A percentile compares a stretch with the other conserved stretches of the same genome.
Conservation (phyloP, 2,888 invertebrate species). For the Sussaba pulchella region DNA sequence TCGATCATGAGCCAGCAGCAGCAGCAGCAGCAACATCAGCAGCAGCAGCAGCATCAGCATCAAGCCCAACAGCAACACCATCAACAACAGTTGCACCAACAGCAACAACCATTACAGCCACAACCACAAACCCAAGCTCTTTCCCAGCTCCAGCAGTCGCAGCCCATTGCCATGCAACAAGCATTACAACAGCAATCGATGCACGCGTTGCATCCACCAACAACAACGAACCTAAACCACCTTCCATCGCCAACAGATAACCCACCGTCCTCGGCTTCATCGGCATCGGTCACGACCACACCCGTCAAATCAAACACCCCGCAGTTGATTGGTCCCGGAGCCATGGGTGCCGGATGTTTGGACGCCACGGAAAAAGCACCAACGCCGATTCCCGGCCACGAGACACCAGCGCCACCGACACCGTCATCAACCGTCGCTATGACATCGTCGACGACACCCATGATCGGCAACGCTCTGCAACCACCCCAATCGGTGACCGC, state of each 20-base stretch:
- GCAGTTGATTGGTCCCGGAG: conserved; percentile 52
- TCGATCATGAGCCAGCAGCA: conserved; percentile 83
- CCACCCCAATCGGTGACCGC: conserved; percentile 74
- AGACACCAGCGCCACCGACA: conserved; percentile 85
- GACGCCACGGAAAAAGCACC: conserved; percentile 82
- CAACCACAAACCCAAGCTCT: conserved; percentile 86
- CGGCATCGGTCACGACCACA: conserved; percentile 71
- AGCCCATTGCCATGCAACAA: conserved; percentile 72
- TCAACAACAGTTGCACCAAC: conserved; percentile 74
- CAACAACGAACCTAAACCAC: conserved; percentile 85
- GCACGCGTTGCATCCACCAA: conserved; percentile 80
- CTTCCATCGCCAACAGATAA: conserved; percentile 85
- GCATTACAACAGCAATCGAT: conserved; percentile 82
- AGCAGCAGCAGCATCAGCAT: conserved; percentile 74
- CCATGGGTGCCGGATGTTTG: conserved; percentile 73
- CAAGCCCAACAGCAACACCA: conserved; percentile 85
- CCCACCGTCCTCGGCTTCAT: conserved; percentile 79
- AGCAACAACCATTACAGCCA: conserved; percentile 70
- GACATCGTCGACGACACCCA: conserved; percentile 79
- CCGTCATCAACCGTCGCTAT: conserved; percentile 81
- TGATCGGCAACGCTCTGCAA: conserved; percentile 72
- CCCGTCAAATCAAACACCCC: conserved; percentile 82
- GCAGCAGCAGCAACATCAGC: conserved; percentile 79
- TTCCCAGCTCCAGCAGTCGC: conserved; percentile 85
- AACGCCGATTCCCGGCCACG: conserved; percentile 85